phyloP scores from a whole-genome alignment of 30 jellyfish, hydroid and myxozoan species.

The Chrysaora quinquecirrha region DNA sequence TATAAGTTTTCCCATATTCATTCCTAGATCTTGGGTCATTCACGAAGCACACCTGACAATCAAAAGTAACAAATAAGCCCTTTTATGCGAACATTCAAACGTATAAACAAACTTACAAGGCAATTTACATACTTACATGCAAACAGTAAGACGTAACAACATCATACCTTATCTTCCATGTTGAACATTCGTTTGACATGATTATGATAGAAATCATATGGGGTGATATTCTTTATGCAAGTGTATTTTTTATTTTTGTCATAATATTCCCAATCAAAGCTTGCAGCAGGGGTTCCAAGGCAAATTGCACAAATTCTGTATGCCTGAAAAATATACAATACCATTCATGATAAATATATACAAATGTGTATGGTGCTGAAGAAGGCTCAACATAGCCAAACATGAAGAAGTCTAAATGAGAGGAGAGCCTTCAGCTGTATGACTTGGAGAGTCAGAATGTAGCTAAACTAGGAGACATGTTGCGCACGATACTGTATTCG shows the following conservation, averaged over 20 bases:
- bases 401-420: too few relatives aligned
- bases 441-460: too few relatives aligned
- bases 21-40: slow-evolving; percentile 62
- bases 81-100: too few relatives aligned
- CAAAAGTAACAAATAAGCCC: too few relatives aligned
- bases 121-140: too few relatives aligned
- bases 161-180: slow-evolving; percentile 59
- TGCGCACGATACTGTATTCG: too few relatives aligned
- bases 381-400: too few relatives aligned
- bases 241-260: slow-evolving; percentile 55
- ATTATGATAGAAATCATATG: slow-evolving; percentile 47
- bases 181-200: slow-evolving; percentile 63
- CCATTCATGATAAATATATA: neutral
- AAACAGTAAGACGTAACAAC: too few relatives aligned
- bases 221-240: slow-evolving; percentile 39
- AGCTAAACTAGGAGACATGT: too few relatives aligned
- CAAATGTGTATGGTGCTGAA: neutral
- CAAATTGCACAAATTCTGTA: slow-evolving; percentile 65
- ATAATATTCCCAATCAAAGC: slow-evolving; percentile 68
- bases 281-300: slow-evolving; percentile 60
- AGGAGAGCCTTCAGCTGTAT: too few relatives aligned
- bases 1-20: slow-evolving; percentile 49
- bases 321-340: slow-evolving; percentile 3
- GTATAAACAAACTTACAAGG: too few relatives aligned
- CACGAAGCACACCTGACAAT: slow-evolving; percentile 66